Evolutionary conservation across 2,888 invertebrate genomes (phyloP), one percentile per base, ranked within the genome.

Genomic region (Arrhopalites spinosus): DNA sequence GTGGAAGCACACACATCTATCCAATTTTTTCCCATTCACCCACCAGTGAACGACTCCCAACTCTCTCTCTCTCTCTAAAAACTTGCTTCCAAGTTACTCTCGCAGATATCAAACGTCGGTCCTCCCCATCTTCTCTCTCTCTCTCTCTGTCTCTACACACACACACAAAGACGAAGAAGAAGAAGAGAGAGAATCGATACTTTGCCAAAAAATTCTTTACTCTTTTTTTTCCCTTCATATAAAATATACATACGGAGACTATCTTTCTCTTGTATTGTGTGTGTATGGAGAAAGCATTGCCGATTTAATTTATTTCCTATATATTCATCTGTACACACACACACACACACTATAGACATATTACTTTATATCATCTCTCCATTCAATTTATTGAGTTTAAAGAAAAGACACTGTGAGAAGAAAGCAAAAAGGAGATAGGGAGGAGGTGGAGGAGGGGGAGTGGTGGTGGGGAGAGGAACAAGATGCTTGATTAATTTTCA

Each of bases 401-500:
- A 64, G 70, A 69, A 70, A 59, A 71, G 50, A 75, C 61, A 71
- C 70, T 73, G 53, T 23, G 67, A 71, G 27, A 45, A 69, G 64
- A 56, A 73, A 73, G 73, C 63, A 69, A 69, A 64, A 73, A 66
- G 68, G 72, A 76, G 69, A 29, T 76, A 66, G 73, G 70, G 77
- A 11, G 36, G 11, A 36, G 36, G 36, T 7, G 36, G 36, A 3
- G 11, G 36, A 36, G 11, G 36, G 36, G 36, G 36, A 36, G 36
- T 7, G 36, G 36, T n/a, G 11, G 11, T 59, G 20, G 59, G 23
- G 25, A 59, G 59, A 25, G 25, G 59, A 20, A 59, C 59, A 59
- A 25, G 25, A 59, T 25, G 20, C 25, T 59, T 25, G 59, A 59
- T 59, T 59, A 59, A 59, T 59, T 59, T 59, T 25, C 20, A 59